phyloP scores from a whole-genome alignment of 2,113 vertebrate genomes.

The Corvus hawaiiensis region DNA sequence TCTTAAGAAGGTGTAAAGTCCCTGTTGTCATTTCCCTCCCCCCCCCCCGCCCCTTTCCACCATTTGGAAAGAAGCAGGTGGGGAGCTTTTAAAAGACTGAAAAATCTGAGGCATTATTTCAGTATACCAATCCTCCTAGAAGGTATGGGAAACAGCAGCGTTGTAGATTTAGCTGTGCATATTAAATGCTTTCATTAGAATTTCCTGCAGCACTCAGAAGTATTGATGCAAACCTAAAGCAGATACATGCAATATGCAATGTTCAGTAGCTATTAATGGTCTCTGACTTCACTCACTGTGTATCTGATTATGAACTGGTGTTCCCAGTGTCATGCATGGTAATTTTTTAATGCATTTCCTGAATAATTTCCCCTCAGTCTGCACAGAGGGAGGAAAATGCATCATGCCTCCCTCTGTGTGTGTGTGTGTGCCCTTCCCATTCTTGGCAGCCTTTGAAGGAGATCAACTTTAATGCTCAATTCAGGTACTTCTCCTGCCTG shows the following conservation, averaged over 20 bases:
- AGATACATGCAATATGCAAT: neutral
- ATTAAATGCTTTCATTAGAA: neutral
- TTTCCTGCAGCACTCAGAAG: neutral
- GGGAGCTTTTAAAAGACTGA: neutral
- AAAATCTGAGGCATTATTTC: neutral
- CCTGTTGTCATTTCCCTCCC: neutral
- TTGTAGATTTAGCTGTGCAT: neutral
- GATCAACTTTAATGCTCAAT: neutral
- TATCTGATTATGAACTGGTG: neutral
- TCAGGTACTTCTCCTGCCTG: neutral
- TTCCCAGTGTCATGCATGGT: neutral
- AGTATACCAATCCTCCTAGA: neutral
- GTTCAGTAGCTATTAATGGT: neutral
- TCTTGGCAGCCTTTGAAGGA: neutral
- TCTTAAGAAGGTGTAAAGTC: neutral
- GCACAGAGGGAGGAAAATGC: neutral
- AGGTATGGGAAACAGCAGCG: neutral
- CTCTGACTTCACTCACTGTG: neutral
- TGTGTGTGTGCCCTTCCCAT: neutral
- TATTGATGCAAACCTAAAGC: neutral
- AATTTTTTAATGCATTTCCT: neutral
- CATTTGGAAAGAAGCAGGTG: neutral
- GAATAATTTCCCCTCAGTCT: neutral
- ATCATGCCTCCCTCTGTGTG: neutral
- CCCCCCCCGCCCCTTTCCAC: rapidly evolving